Conservation (phyloP, 2,797 vertebrate species). For the Orientallactaga sibirica region DNA sequence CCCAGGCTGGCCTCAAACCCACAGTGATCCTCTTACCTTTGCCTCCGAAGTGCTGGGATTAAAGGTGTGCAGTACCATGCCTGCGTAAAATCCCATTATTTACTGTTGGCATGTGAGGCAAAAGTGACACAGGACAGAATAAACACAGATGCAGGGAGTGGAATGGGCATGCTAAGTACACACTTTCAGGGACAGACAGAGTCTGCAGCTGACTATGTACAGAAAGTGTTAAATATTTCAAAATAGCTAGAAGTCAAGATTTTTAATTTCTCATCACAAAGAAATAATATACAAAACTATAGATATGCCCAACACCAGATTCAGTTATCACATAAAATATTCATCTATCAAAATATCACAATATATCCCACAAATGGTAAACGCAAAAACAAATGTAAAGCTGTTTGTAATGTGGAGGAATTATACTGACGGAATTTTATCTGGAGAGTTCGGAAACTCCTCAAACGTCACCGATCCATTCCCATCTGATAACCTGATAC, state of each 20-base stretch:
- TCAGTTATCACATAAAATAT: background rate
- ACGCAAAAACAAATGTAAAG: background rate
- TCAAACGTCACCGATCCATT: background rate
- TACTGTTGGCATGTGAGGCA: background rate
- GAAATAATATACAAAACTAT: background rate
- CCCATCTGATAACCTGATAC: too few species aligned
- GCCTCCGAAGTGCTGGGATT: too few species aligned
- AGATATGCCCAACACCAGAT: background rate
- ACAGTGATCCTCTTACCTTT: too few species aligned
- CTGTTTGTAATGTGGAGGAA: background rate
- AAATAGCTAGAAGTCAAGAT: background rate
- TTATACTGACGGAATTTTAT: background rate
- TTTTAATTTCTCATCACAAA: background rate
- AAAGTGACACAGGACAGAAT: background rate
- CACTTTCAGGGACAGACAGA: background rate
- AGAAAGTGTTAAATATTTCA: background rate
- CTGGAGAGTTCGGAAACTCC: background rate
- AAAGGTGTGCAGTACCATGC: too few species aligned
- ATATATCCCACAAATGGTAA: background rate
- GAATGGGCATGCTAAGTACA: background rate
- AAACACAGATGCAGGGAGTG: background rate
- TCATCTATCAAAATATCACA: background rate
- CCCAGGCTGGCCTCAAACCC: too few species aligned
- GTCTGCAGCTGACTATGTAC: background rate
- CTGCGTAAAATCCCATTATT: background rate